Conservation (phyloP, 92 coral and sea anemone genomes). For the Micromussa lordhowensis region DNA sequence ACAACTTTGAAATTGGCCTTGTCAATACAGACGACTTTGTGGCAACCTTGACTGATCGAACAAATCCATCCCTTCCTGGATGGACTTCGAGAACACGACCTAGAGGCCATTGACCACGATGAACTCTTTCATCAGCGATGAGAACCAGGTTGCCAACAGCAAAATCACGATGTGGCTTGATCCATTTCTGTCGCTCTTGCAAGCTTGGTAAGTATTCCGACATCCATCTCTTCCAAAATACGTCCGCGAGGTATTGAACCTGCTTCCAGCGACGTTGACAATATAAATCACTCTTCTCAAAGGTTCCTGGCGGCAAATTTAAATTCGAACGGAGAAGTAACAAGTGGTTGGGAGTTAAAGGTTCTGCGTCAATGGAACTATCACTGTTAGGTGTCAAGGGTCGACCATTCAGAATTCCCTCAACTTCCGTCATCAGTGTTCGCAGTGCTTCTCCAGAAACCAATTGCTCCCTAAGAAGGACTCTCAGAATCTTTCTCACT, state of each 20-base stretch:
- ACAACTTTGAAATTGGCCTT: conserved; percentile 17
- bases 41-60: too few relatives aligned
- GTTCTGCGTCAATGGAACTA: conserved; percentile 31
- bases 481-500: conserved; percentile 39
- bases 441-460: conserved; percentile 38
- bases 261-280: conserved; percentile 41
- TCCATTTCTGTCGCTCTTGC: conserved; percentile 40
- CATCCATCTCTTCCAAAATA: conserved; percentile 47
- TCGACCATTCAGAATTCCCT: conserved; percentile 46
- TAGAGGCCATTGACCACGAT: conserved; percentile 21
- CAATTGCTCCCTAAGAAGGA: conserved; percentile 20
- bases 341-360: conserved; percentile 52
- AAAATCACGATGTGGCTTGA: background rate
- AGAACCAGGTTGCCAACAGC: conserved; percentile 9
- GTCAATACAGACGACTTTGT: conserved; percentile 9
- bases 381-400: conserved; percentile 39
- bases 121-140: conserved; percentile 5
- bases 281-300: conserved; percentile 21
- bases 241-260: too few relatives aligned
- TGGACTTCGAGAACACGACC: conserved; percentile 2
- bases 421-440: conserved; percentile 43
- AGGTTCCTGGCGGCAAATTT: conserved; percentile 44
- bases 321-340: conserved; percentile 24
- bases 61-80: conserved; percentile 20
- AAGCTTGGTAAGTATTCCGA: conserved; percentile 34